Base-by-base conservation (phyloP, 1,140 invertebrate species). In the Orchesella cincta region DNA sequence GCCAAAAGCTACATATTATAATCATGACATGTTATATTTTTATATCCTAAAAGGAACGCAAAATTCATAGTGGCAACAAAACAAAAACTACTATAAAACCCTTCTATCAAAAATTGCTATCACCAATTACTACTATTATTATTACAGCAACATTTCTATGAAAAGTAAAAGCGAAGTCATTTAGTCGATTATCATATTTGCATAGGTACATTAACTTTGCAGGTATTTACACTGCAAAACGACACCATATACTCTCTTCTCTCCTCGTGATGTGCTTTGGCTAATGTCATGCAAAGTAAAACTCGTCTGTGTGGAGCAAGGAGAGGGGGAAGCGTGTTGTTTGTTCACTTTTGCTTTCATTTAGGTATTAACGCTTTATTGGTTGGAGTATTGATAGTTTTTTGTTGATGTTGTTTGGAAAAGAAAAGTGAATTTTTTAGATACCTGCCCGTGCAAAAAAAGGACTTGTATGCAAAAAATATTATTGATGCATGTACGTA, bases 121-220 rank as follows among this genome's bases (percentile, higher is more conserved):
- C 8, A 20, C 39, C 39, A 46, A 46, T 20, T 46, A 46, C 8
- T 8, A 33, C 26, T 33, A 67, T 67, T 67, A 31, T 67, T 33
- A 67, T 31, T 29, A 8, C 29, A 46, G 12, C 23, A n/a, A 57
- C 14, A 23, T 57, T 57, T 57, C 52, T 57, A 14, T 67, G 28
- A 31, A 67, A 67, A 67, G 62, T 67, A 67, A 67, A 67, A 67
- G 62, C 14, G 62, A 67, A 67, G 31, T 16, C 31, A n/a, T 33
- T 31, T 16, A 33, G 31, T 67, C 8, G 62, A 31, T 33, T 67
- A 67, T 67, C 31, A 33, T 67, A 67, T 67, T 67, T 67, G 29
- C 62, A 67, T 67, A 67, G 28, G 62, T 31, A 31, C n/a, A n/a
- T n/a, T n/a, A n/a, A n/a, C n/a, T n/a, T n/a, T n/a, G n/a, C n/a